These are phyloP conservation scores for Brachynemurus nebulosus DNA, from an alignment of 2,888 invertebrate species.

Conservation along the genomic window DNA sequence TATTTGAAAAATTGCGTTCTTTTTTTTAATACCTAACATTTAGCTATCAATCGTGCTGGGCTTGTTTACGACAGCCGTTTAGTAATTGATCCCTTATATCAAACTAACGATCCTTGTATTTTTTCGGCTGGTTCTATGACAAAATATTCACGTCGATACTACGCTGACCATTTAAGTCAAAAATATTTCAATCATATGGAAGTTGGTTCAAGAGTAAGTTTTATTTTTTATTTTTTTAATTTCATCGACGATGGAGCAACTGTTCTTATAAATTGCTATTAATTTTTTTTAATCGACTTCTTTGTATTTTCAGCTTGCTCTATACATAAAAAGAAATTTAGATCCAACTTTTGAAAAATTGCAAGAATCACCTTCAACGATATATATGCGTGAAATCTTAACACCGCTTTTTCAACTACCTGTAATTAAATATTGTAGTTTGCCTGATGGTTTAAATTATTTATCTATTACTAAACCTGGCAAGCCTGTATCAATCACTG, in stretches of 20 bases:
- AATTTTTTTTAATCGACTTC: neutral
- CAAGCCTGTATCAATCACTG: conserved; percentile 35
- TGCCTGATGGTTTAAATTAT: conserved; percentile 48
- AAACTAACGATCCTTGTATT: conserved; percentile 50
- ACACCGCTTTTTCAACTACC: conserved; percentile 30
- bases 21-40: too few species aligned
- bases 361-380: conserved; percentile 4
- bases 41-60: conserved; percentile 38
- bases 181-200: conserved; percentile 44
- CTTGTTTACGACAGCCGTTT: conserved; percentile 48
- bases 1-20: too few species aligned
- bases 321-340: neutral
- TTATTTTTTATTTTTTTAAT: too few species aligned
- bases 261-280: too few species aligned
- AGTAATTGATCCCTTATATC: conserved; percentile 44
- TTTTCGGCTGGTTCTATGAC: conserved; percentile 51
- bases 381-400: conserved; percentile 14
- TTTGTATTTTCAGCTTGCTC: conserved; percentile 1
- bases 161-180: conserved; percentile 38
- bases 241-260: too few species aligned
- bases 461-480: conserved; percentile 44
- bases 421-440: conserved; percentile 30
- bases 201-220: conserved; percentile 43
- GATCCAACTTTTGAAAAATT: neutral
- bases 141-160: conserved; percentile 45